Evolutionary conservation across 2,797 vertebrate species (phyloP), one percentile per base, ranked within the genome.

Genomic region (Sphenopsis melanotis): DNA sequence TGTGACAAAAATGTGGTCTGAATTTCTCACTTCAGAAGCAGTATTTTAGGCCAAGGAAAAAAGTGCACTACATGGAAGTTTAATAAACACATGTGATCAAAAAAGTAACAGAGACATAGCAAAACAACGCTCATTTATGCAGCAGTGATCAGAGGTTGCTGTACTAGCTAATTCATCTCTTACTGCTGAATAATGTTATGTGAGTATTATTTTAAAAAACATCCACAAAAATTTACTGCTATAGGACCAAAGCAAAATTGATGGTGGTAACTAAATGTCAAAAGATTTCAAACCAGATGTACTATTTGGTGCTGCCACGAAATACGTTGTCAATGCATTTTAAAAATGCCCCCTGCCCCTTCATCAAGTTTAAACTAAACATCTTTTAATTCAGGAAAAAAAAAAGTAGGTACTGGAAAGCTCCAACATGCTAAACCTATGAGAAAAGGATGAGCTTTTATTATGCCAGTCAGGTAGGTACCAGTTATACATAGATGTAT

Each of bases 301-400:
- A 52, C 41, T 64, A 47, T 63, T 96, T 55, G 81, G 50, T 74
- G 74, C 74, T 96, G 79, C 93, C 80, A 83, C 3, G 21, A 60
- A 83, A 91, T 87, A 85, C 68, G 59, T n/a, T 24, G 68, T 78
- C 64, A 63, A 72, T 63, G 87, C 46, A 69, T 41, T 93, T 93
- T 49, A 49, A 64, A 96, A 92, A 83, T 83, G 66, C 2, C 13
- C 32, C 39, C 22, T 68, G 12, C 9, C 47, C 55, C 85, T 89
- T 75, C 60, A 93, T 94, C 78, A 85, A 87, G 81, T 96, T 92
- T 91, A 68, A 97, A 95, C 84, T 97, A 96, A 98, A 97, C 97
- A 81, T 97, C 95, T 97, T 98, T 97, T 97, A 96, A 97, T 97
- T 97, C 93, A 97, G 96, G 5, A 14, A 12, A 34, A 96, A 97